These are phyloP conservation scores for Phyllostomus hastatus DNA, from an alignment of 2,113 vertebrate genomes.

Conservation along the genomic window DNA sequence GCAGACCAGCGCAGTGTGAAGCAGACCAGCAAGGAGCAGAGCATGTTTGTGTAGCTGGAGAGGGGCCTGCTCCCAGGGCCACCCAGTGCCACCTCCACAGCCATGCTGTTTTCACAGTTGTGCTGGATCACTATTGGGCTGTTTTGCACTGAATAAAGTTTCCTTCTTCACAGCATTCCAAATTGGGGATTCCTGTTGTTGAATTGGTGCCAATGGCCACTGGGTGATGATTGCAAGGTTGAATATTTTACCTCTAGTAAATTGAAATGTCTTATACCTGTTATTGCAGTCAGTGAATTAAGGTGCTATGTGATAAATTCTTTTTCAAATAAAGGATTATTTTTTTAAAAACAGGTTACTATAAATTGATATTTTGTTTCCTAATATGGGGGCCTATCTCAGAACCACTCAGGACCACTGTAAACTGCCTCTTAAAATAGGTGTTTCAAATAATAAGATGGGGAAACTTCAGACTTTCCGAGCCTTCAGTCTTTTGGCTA, in stretches of 20 bases:
- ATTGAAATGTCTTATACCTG: neutral
- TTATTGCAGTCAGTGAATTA: neutral
- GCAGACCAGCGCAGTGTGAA: neutral
- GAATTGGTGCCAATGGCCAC: neutral
- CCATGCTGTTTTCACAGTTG: neutral
- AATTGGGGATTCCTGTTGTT: neutral
- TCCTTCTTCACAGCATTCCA: neutral
- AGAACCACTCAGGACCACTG: neutral
- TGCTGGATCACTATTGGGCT: too few species aligned
- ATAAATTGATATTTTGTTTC: neutral
- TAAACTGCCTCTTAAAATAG: neutral
- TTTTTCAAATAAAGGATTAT: slow-evolving; percentile 2
- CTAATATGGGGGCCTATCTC: neutral
- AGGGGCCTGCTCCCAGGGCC: neutral
- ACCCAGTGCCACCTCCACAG: neutral
- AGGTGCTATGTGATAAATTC: neutral
- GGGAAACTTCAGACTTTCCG: neutral
- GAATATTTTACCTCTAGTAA: slow-evolving; percentile 9
- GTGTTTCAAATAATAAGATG: neutral
- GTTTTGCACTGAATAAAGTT: neutral
- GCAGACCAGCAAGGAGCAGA: neutral
- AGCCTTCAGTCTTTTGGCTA: neutral
- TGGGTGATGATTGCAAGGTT: neutral
- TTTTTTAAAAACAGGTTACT: slow-evolving; percentile 5
- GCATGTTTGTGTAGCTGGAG: neutral